Evolutionary conservation across 1,140 invertebrate species (phyloP).

Genomic region (Cardiocondyla obscurior): DNA sequence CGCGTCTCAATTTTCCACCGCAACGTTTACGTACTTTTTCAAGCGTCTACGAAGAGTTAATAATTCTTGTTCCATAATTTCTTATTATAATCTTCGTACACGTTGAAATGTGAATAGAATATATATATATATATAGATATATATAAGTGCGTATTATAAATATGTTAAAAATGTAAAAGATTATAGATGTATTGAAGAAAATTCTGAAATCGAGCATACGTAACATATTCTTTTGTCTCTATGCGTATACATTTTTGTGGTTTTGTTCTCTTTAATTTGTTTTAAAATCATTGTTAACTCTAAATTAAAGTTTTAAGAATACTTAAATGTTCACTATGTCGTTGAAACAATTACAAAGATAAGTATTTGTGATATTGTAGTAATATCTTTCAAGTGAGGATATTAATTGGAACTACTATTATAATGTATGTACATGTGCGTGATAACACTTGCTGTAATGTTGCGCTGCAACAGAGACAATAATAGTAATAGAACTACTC

Average conservation of each 20-base stretch:
- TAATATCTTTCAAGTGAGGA: not conserved
- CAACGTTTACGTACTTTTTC: conserved; percentile 4
- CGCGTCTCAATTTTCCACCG: conserved; percentile 1
- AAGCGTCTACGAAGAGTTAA: conserved; percentile 12
- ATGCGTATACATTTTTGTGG: not conserved
- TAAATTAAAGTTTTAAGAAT: no score
- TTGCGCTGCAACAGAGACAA: conserved; percentile 45
- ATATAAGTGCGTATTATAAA: conserved; percentile 14
- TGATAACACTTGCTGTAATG: conserved; percentile 41
- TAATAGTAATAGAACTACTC: conserved; percentile 40
- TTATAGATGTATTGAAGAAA: conserved; percentile 25
- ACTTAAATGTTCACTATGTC: not conserved
- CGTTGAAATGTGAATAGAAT: conserved; percentile 3
- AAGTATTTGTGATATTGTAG: not conserved
- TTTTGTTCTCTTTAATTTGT: not conserved
- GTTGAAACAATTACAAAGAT: not conserved
- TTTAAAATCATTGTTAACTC: no score
- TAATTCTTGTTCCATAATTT: not conserved
- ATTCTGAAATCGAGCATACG: conserved; percentile 7
- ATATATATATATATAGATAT: not conserved
- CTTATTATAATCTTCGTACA: conserved; percentile 5
- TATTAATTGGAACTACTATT: not conserved
- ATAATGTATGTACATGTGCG: not conserved
- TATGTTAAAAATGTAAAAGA: conserved; percentile 12
- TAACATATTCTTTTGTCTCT: not conserved